Conservation (phyloP, 2,888 invertebrate species). For the Tachina lurida region DNA sequence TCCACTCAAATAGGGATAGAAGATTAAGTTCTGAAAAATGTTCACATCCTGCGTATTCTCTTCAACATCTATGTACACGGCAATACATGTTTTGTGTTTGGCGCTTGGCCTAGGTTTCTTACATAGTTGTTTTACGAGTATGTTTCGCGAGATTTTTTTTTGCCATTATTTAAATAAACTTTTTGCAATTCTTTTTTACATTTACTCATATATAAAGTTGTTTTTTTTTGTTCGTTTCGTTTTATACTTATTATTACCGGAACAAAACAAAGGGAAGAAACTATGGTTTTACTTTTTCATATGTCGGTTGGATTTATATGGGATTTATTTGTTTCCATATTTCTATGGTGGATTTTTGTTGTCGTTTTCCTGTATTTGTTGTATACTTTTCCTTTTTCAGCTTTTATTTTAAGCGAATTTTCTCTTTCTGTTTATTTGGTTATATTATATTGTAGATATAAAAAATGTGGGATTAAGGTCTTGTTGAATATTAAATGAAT, state of each 20-base stretch:
- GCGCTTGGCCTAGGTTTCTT: conserved; percentile 22
- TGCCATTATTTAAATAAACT: conserved; percentile 17
- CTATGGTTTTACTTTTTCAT: conserved; percentile 59
- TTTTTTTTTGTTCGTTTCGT: conserved; percentile 30
- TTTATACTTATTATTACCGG: conserved; percentile 18
- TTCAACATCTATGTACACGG: neutral
- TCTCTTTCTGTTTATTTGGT: neutral
- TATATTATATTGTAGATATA: conserved; percentile 13
- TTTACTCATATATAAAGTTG: conserved; percentile 1
- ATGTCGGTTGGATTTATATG: conserved; percentile 61
- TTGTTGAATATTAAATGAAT: conserved; percentile 38
- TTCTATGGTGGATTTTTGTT: conserved; percentile 59
- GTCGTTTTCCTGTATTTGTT: conserved; percentile 14
- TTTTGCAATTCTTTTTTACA: neutral
- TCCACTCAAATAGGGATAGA: neutral
- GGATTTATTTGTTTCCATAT: conserved; percentile 67
- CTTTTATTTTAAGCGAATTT: conserved; percentile 4
- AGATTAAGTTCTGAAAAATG: conserved; percentile 1
- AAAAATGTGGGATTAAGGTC: conserved; percentile 48
- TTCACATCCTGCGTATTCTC: conserved; percentile 1
- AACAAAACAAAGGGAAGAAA: conserved; percentile 38
- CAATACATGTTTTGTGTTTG: conserved; percentile 35
- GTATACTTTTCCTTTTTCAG: conserved; percentile 1
- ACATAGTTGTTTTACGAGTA: neutral
- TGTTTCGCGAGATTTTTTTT: neutral